Base-by-base conservation (phyloP, 2,797 vertebrate genomes). In the Scleropages formosus region DNA sequence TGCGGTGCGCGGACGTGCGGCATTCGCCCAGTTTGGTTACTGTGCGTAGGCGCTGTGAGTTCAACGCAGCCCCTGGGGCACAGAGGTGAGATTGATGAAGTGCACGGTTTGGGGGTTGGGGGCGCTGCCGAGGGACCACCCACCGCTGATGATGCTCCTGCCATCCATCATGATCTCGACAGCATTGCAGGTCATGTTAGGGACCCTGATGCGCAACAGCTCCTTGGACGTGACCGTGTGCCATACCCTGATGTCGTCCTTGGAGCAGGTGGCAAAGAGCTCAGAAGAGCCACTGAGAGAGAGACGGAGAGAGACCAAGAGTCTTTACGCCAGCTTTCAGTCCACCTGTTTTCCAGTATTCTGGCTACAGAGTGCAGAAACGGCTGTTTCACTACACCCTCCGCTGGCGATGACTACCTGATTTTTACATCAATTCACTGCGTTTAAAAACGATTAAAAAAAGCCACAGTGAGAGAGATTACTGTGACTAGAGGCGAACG, bases 141-240 rank as follows among this genome's bases (percentile, higher is more conserved):
- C 78, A 96, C 96, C 97, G 75, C 95, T 98, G 84, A 97, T 84
- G 81, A 97, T 95, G 91, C 94, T 94, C 47, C 74, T 92, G 75
- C 94, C 94, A 0, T 98, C 93, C 20, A 69, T 80, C 91, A 92
- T 94, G 78, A 97, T 83, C 18, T 94, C 91, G 20, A 96, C 77
- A 72, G 93, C 83, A 0, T 92, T 90, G 86, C 96, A 98, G 68
- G 89, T 96, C 87, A 94, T 83, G 78, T 94, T 95, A 77, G 94
- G 94, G 7, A 95, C 80, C 0, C 85, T 85, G 77, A 98, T 95
- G 24, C 93, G 90, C 59, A 97, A 85, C 61, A 95, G 88, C 82
- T 98, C 95, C 88, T 87, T 93, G 79, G 87, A 87, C 12, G 90
- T 90, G 0, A 87, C 80, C 0, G 89, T 90, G 84, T 94, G 90